Percentiles rank a stretch among this genome's conserved stretches.
Conservation (phyloP, 1,140 invertebrate genomes). For the Drosophila sproati region DNA sequence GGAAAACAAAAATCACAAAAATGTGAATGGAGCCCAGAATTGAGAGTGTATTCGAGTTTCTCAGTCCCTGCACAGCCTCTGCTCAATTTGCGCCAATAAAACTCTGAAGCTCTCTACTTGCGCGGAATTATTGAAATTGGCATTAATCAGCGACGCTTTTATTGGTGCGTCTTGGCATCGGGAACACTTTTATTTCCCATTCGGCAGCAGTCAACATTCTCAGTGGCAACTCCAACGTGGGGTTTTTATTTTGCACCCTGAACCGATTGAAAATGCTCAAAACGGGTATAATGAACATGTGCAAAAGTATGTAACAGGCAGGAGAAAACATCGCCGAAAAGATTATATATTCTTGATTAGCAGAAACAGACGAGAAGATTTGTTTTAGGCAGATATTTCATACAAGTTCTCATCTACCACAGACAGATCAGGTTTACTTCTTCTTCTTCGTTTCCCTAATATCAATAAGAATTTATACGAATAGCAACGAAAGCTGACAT, state of each 20-base stretch:
- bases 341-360: too few relatives aligned
- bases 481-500: too few relatives aligned
- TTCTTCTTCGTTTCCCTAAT: too few relatives aligned
- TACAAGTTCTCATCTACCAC: too few relatives aligned
- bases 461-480: too few relatives aligned
- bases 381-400: too few relatives aligned
- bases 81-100: conserved; percentile 79
- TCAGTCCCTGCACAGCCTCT: conserved; percentile 3
- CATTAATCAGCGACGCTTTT: conserved; percentile 79
- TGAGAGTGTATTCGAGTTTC: conserved; percentile 10
- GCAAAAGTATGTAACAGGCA: too few relatives aligned
- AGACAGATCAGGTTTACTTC: too few relatives aligned
- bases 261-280: too few relatives aligned
- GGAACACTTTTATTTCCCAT: conserved; percentile 11
- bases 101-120: conserved; percentile 47
- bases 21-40: conserved; percentile 41
- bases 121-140: conserved; percentile 79
- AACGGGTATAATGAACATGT: too few relatives aligned
- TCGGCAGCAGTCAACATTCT: conserved; percentile 8
- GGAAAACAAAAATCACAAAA: conserved; percentile 46
- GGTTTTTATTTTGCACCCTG: conserved; percentile 16
- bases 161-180: conserved; percentile 49
- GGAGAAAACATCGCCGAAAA: too few relatives aligned
- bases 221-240: conserved; percentile 22
- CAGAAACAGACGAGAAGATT: too few relatives aligned